Conservation (phyloP, 2,888 invertebrate genomes). For the Microchrysa polita region DNA sequence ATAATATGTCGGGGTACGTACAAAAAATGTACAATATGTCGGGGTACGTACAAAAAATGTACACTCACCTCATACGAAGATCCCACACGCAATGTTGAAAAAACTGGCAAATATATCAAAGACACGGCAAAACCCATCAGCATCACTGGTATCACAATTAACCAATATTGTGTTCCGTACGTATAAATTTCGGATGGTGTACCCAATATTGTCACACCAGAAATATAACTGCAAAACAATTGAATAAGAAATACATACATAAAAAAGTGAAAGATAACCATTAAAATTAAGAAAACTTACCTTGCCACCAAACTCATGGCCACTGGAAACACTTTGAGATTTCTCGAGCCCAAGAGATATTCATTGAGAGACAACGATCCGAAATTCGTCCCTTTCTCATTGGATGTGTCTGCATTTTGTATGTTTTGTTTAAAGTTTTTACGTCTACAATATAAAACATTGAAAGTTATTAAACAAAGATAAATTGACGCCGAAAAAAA, state of each 20-base stretch:
- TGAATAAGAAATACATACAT: not conserved
- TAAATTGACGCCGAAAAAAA: no score
- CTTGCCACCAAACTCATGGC: conserved; percentile 87
- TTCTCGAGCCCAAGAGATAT: conserved; percentile 80
- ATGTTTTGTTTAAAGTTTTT: conserved; percentile 46
- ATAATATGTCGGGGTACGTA: no score
- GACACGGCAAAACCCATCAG: conserved; percentile 75
- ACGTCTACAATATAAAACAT: conserved; percentile 7
- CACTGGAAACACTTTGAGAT: conserved; percentile 82
- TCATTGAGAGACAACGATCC: conserved; percentile 71
- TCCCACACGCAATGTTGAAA: conserved; percentile 76
- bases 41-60: no score
- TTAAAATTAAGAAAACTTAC: conserved; percentile 63
- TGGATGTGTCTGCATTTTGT: conserved; percentile 49
- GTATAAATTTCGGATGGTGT: conserved; percentile 89
- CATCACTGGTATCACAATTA: conserved; percentile 76
- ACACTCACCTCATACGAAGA: conserved; percentile 81
- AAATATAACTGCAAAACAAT: conserved; percentile 75
- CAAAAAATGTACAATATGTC: no score
- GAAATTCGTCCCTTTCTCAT: conserved; percentile 55
- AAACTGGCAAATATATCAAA: conserved; percentile 82
- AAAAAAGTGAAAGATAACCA: conserved; percentile 1
- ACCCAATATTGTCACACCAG: conserved; percentile 87
- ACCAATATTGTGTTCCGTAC: conserved; percentile 85
- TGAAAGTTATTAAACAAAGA: no score